Conservation (phyloP, 2,797 vertebrate genomes). For the Pseudocheirus occidentalis region DNA sequence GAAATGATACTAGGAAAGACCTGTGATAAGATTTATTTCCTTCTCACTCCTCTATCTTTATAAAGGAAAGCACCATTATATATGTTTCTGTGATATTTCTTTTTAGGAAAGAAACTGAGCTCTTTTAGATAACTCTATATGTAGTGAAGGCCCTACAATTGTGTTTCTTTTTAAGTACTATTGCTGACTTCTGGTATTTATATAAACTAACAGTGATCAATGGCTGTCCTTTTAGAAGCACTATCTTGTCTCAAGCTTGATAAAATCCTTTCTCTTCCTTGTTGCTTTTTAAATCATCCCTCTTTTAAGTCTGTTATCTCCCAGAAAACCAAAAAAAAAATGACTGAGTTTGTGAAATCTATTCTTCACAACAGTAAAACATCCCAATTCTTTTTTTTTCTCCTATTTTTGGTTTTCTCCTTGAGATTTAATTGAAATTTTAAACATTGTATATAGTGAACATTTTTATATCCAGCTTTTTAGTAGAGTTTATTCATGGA, state of each 20-base stretch:
- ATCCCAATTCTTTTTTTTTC: slow-evolving; percentile 30
- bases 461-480: slow-evolving; percentile 37
- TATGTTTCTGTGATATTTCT: not conserved
- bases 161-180: not conserved
- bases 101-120: not conserved
- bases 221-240: slow-evolving; percentile 51
- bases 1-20: slow-evolving; percentile 30
- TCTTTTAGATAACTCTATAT: not conserved
- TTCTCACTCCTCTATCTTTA: slow-evolving; percentile 5
- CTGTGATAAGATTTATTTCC: not conserved
- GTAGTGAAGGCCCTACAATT: not conserved
- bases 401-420: slow-evolving; percentile 26
- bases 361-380: slow-evolving; percentile 19
- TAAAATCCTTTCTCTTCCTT: slow-evolving; percentile 13
- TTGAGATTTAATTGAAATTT: slow-evolving; percentile 34
- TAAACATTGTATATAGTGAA: slow-evolving; percentile 34
- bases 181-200: slow-evolving; percentile 10
- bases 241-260: slow-evolving; percentile 21
- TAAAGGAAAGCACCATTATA: slow-evolving; percentile 21
- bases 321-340: slow-evolving; percentile 38
- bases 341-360: slow-evolving; percentile 34
- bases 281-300: slow-evolving; percentile 38
- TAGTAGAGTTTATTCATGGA: slow-evolving; percentile 33
- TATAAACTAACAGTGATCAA: not conserved
- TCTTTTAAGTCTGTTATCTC: slow-evolving; percentile 55